Percentiles rank a stretch among this genome's conserved stretches.
Evolutionary conservation across 2,113 vertebrate species (phyloP).

Genomic region (Arothron firmamentum): DNA sequence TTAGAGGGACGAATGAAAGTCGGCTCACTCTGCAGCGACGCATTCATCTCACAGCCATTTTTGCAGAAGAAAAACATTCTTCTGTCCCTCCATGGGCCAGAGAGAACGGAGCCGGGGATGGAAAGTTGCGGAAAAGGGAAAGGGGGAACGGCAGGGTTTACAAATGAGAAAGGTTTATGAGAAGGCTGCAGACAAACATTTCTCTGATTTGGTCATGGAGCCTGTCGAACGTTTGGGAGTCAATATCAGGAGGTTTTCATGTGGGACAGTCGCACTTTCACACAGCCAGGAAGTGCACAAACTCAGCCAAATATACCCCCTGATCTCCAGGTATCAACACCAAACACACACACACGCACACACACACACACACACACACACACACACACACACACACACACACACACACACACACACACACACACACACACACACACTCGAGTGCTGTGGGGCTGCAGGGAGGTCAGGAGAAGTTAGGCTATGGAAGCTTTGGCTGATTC

Average conservation of each 20-base stretch:
- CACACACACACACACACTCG: slow-evolving; percentile 2
- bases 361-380: no score
- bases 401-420: no score
- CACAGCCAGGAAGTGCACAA: background rate
- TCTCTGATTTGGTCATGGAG: slow-evolving; percentile 39
- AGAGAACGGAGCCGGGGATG: slow-evolving; percentile 33
- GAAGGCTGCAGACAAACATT: slow-evolving; percentile 51
- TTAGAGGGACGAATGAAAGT: slow-evolving; percentile 47
- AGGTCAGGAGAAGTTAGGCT: no score
- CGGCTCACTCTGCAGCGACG: slow-evolving; percentile 46
- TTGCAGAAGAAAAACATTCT: slow-evolving; percentile 66
- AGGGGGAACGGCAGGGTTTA: slow-evolving; percentile 51
- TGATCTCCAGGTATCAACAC: slow-evolving; percentile 18
- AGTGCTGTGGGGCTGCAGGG: background rate
- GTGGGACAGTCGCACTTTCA: no score
- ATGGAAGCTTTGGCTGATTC: slow-evolving; percentile 70
- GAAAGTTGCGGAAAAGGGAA: slow-evolving; percentile 40
- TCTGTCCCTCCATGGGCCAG: slow-evolving; percentile 55
- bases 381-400: slow-evolving; percentile 9
- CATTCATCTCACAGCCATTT: slow-evolving; percentile 61
- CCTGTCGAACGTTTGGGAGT: slow-evolving; percentile 3
- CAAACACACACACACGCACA: slow-evolving; percentile 2
- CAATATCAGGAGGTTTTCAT: no score
- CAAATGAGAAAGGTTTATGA: slow-evolving; percentile 56
- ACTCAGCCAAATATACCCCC: slow-evolving; percentile 8